Evolutionary conservation across 1,140 invertebrate genomes (phyloP).

Genomic region (Physella acuta): DNA sequence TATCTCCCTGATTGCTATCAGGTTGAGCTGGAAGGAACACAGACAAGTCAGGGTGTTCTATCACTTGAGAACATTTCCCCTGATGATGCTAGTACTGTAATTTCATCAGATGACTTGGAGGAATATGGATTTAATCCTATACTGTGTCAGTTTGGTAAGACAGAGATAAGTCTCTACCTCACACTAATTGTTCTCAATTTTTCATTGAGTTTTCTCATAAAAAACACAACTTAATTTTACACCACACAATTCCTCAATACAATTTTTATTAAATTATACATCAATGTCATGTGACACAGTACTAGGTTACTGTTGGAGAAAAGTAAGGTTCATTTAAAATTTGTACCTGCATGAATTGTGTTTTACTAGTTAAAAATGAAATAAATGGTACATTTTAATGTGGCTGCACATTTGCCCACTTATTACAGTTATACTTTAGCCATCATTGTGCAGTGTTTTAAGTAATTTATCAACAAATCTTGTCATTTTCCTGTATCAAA

Average conservation of each 20-base stretch:
- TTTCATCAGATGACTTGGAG: background rate
- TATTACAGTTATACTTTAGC: too few species aligned
- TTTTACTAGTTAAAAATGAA: too few species aligned
- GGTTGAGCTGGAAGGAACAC: background rate
- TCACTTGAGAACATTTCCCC: background rate
- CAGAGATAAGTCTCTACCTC: too few species aligned
- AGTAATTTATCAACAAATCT: too few species aligned
- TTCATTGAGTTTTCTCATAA: background rate
- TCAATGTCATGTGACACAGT: background rate
- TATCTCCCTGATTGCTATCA: background rate
- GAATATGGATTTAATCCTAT: background rate
- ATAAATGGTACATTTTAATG: too few species aligned
- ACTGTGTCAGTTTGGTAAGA: constrained; percentile 4
- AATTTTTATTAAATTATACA: background rate
- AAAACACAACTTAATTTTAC: background rate
- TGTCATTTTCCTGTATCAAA: too few species aligned
- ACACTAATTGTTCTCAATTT: background rate
- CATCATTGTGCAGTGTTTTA: too few species aligned
- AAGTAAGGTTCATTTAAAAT: too few species aligned
- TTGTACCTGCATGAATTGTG: too few species aligned
- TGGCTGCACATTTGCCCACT: too few species aligned
- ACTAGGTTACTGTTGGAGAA: too few species aligned
- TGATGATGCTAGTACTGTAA: background rate
- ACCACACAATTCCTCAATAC: background rate
- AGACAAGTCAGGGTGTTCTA: background rate